Evolutionary conservation across 2,113 vertebrate species (phyloP), one percentile per base, ranked within the genome.

Genomic region (Leptobrachium leishanense): DNA sequence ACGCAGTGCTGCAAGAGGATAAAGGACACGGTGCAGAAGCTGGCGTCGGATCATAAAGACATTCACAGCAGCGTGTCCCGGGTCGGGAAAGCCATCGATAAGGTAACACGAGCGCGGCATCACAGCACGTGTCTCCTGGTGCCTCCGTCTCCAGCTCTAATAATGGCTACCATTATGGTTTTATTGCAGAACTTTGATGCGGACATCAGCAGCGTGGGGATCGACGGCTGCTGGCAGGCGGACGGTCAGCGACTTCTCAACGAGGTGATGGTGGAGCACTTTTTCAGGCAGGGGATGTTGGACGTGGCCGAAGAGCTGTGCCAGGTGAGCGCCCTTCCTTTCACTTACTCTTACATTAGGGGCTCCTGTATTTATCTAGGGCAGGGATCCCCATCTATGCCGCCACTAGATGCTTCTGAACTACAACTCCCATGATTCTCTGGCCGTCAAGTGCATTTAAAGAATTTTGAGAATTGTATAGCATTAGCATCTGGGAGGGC

Each of bases 1-100:
- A 95, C 94, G 0, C 94, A 95, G 71, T 95, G 94, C 82, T 95
- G 94, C 85, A 95, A 95, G 82, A 89, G 94, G 85, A 94, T 95
- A 88, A 95, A 95, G 85, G 94, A 95, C 79, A 95, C 94, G 2
- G 94, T 95, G 75, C 94, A 95, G 0, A 95, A 95, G 75, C 84
- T 95, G 90, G 94, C 93, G 43, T 95, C 94, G 0, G 94, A 95
- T 82, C 94, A 95, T 82, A 95, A 95, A 83, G 94, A 95, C 85
- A 95, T 95, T 77, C 94, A 95, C 85, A 94, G 94, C 90, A 95
- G 94, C 0, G 94, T 95, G 10, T 95, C 94, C 81, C 81, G 94
- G 66, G 94, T 95, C 79, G 94, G 94, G 84, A 95, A 95, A 90
- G 94, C 94, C 87, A 95, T 95, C 74, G 94, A 95, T 81, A 95